Conservation (phyloP, 2,113 vertebrate genomes). For the Elanus axillaris region DNA sequence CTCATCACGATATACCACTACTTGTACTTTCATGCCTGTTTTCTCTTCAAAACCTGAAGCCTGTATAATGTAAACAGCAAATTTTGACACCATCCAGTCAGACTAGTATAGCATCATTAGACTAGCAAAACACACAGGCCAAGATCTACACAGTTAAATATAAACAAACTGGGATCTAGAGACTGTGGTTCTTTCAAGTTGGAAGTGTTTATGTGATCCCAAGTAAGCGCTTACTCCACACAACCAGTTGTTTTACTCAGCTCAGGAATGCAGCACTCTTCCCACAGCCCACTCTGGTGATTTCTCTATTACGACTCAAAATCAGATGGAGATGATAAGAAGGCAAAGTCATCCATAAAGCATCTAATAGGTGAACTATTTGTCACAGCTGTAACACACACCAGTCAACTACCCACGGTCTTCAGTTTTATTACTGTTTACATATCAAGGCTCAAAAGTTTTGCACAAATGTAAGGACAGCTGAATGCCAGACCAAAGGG, state of each 20-base stretch:
- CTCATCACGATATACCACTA: background rate
- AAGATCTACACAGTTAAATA: slow-evolving; percentile 2
- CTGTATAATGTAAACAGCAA: background rate
- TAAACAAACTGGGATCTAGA: slow-evolving; percentile 6
- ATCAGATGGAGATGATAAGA: background rate
- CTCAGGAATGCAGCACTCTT: background rate
- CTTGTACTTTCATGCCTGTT: background rate
- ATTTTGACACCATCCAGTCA: background rate
- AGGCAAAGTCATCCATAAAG: background rate
- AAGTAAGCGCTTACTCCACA: background rate
- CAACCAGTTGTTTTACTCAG: slow-evolving; percentile 25
- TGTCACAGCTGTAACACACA: rapidly evolving
- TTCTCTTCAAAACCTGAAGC: background rate
- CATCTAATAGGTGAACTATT: background rate
- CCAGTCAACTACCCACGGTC: background rate
- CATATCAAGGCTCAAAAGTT: background rate
- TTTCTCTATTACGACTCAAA: background rate
- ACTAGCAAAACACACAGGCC: background rate
- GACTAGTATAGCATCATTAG: slow-evolving; percentile 17
- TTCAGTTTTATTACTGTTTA: background rate
- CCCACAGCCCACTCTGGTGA: background rate
- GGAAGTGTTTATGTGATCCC: background rate
- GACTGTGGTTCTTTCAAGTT: slow-evolving; percentile 17
- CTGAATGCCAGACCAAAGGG: background rate
- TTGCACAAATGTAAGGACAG: background rate